phyloP scores from a whole-genome alignment of 2,113 vertebrate genomes.

The Chiloscyllium plagiosum region DNA sequence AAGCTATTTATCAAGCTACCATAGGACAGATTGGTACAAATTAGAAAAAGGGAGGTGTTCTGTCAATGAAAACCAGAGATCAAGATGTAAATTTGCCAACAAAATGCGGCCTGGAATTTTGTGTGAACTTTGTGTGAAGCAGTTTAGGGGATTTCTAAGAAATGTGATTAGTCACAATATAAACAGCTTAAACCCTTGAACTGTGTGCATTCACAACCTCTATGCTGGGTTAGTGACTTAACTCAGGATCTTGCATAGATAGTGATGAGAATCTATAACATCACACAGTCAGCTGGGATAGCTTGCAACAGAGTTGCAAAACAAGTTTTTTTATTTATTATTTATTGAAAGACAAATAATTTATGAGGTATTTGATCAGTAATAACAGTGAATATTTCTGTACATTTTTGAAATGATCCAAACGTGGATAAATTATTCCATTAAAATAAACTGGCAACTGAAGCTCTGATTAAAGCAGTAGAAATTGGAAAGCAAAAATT shows the following conservation, averaged over 20 bases:
- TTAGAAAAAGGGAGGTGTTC: background rate
- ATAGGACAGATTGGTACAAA: background rate
- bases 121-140: background rate
- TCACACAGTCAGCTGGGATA: background rate
- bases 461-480: background rate
- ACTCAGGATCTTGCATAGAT: background rate
- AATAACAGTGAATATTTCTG: conserved; percentile 1
- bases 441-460: background rate
- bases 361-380: conserved; percentile 4
- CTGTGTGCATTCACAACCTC: background rate
- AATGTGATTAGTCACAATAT: background rate
- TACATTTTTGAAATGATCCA: background rate
- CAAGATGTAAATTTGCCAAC: background rate
- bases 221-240: background rate
- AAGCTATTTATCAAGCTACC: background rate
- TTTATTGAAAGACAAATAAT: background rate
- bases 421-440: conserved; percentile 1
- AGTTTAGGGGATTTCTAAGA: background rate
- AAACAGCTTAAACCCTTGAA: background rate
- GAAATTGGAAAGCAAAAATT: background rate
- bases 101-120: background rate
- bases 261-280: background rate
- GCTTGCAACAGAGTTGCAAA: background rate
- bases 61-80: background rate
- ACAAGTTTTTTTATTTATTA: conserved; percentile 13